A percentile compares a stretch with the other conserved stretches of the same genome.
phyloP scores from a whole-genome alignment of 2,888 invertebrate species.

The Eucera pruinosa region DNA sequence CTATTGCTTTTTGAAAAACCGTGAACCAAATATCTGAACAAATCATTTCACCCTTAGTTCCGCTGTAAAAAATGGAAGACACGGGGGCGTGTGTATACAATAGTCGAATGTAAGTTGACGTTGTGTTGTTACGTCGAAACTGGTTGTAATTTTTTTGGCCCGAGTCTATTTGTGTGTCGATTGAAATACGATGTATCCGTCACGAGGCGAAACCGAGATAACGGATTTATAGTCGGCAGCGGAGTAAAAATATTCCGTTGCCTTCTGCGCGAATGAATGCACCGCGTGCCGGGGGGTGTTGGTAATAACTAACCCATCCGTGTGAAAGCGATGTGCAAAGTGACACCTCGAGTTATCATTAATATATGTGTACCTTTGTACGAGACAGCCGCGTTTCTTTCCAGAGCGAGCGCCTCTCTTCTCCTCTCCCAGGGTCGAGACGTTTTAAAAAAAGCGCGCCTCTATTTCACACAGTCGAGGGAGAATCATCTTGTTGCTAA shows the following conservation, averaged over 20 bases:
- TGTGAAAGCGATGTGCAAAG: constrained; percentile 72
- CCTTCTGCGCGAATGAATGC: constrained; percentile 74
- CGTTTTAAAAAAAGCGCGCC: constrained; percentile 20
- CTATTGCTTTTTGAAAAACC: neutral
- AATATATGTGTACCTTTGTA: constrained; percentile 36
- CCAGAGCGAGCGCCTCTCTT: neutral
- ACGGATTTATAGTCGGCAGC: constrained; percentile 77
- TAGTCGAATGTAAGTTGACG: constrained; percentile 54
- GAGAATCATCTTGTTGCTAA: neutral
- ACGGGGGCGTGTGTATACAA: constrained; percentile 26
- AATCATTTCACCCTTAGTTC: constrained; percentile 40
- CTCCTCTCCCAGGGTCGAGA: neutral
- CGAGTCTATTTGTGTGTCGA: constrained; percentile 71
- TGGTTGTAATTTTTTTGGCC: constrained; percentile 58
- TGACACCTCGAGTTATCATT: constrained; percentile 66
- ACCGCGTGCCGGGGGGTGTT: constrained; percentile 58
- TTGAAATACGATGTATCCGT: constrained; percentile 79
- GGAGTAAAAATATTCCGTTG: constrained; percentile 78
- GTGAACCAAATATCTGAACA: constrained; percentile 27
- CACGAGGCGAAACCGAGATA: constrained; percentile 70
- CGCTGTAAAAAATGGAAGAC: constrained; percentile 47
- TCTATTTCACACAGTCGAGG: too few species aligned
- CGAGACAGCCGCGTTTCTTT: neutral
- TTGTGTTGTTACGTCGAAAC: constrained; percentile 46
- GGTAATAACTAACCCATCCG: constrained; percentile 75